Conservation (phyloP, 2,113 vertebrate genomes). For the Anolis carolinensis region DNA sequence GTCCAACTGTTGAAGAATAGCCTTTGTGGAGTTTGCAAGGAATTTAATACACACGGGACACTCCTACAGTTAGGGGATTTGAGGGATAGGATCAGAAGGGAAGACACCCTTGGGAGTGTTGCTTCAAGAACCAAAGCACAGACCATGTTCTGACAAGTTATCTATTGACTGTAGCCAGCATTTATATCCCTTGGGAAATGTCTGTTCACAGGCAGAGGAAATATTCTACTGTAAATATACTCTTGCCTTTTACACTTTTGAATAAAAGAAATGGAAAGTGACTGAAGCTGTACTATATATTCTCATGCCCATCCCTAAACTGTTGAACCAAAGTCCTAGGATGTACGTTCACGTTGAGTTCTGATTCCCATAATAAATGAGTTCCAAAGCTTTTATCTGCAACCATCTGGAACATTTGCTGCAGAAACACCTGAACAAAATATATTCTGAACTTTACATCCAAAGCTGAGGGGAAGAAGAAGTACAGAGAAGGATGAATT, state of each 20-base stretch:
- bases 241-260: slow-evolving; percentile 41
- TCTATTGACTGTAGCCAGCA: slow-evolving; percentile 4
- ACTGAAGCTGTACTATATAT: slow-evolving; percentile 18
- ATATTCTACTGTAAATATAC: slow-evolving; percentile 13
- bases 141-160: slow-evolving; percentile 31
- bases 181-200: background rate
- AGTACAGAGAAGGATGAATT: background rate
- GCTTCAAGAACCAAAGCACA: slow-evolving; percentile 23
- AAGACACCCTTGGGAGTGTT: slow-evolving; percentile 12
- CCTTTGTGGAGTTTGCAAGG: background rate
- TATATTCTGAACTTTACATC: background rate
- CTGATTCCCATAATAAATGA: background rate
- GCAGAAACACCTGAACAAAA: background rate
- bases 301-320: slow-evolving; percentile 36
- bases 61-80: fast-evolving
- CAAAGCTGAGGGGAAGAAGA: background rate
- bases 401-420: background rate
- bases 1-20: background rate
- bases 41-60: background rate
- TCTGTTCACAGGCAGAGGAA: slow-evolving; percentile 3
- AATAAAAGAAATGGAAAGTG: background rate
- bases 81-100: slow-evolving; percentile 15
- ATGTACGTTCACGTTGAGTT: background rate
- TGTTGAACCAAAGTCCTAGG: background rate
- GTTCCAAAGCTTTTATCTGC: background rate